Conservation (phyloP, 2,888 invertebrate genomes). For the Lamellibrachia columna region DNA sequence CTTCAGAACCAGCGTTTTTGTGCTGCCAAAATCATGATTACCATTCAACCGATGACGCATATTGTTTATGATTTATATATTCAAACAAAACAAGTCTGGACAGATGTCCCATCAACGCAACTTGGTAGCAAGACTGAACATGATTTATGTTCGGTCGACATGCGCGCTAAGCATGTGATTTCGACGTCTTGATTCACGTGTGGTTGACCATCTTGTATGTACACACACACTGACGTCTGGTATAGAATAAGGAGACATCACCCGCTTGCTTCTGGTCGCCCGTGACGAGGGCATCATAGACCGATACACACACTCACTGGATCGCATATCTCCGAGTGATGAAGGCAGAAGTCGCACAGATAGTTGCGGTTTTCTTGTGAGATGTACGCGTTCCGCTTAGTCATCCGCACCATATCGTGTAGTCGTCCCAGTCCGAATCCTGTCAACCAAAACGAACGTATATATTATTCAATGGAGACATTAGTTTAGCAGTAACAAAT, state of each 20-base stretch:
- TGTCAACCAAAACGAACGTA: neutral
- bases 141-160: neutral
- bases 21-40: neutral
- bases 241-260: neutral
- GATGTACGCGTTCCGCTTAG: neutral
- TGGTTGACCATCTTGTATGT: neutral
- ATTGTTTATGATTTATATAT: neutral
- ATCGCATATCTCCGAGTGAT: constrained; percentile 1
- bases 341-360: neutral
- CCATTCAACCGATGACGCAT: neutral
- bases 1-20: neutral
- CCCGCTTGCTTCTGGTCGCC: neutral
- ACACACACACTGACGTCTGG: neutral
- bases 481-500: neutral
- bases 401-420: neutral
- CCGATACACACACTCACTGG: neutral
- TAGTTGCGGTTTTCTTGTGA: neutral
- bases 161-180: neutral
- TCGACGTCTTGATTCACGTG: neutral
- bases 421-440: neutral
- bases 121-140: neutral
- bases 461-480: neutral
- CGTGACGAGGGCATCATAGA: neutral
- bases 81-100: neutral
- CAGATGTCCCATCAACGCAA: neutral